Conservation (phyloP, 2,113 vertebrate genomes). For the Misgurnus mizolepis region DNA sequence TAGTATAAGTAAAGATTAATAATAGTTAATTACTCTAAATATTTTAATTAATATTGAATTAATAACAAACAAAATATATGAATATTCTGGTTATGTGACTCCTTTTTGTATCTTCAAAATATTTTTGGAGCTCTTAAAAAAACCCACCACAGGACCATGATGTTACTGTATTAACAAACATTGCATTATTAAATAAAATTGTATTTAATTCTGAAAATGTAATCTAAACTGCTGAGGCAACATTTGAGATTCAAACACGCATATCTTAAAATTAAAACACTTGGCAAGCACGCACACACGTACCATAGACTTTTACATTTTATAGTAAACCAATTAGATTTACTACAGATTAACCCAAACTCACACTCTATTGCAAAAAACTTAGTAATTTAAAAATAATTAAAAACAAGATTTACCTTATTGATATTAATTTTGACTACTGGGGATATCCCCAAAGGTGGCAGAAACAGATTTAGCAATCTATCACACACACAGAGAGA, state of each 20-base stretch:
- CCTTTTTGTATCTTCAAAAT: neutral
- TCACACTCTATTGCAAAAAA: neutral
- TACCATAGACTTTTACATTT: slow-evolving; percentile 24
- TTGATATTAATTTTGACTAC: neutral
- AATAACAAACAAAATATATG: too few relatives aligned
- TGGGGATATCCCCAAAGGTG: neutral
- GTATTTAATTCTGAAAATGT: slow-evolving; percentile 1
- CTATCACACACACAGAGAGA: slow-evolving; percentile 28
- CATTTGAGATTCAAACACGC: slow-evolving; percentile 13
- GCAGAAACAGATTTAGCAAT: neutral
- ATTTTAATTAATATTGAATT: too few relatives aligned
- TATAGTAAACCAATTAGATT: too few relatives aligned
- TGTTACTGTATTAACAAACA: neutral
- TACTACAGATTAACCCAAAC: neutral
- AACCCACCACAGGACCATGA: neutral
- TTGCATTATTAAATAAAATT: slow-evolving; percentile 11
- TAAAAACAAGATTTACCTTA: neutral
- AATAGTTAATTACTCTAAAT: neutral
- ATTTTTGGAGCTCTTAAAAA: neutral
- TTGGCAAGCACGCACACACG: slow-evolving; percentile 2
- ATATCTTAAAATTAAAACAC: neutral
- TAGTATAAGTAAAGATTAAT: neutral
- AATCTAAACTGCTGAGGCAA: slow-evolving; percentile 11
- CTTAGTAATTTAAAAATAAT: neutral
- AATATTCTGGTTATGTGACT: neutral